phyloP scores from a whole-genome alignment of 2,797 vertebrate species.

The Knipowitschia caucasica region DNA sequence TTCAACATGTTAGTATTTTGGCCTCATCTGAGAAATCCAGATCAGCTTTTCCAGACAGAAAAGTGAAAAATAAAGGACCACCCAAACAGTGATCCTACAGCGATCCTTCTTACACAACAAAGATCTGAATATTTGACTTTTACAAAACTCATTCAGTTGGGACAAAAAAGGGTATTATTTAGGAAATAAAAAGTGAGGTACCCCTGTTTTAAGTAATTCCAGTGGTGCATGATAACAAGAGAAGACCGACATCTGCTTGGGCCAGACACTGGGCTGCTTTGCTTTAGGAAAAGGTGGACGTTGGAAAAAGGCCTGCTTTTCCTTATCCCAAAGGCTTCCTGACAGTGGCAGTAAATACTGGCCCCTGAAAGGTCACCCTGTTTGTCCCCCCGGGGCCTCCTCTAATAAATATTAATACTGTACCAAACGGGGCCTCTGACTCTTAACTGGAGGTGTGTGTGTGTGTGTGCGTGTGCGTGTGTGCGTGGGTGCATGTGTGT shows the following conservation, averaged over 20 bases:
- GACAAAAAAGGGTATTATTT: too few relatives aligned
- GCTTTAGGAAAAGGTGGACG: constrained; percentile 42
- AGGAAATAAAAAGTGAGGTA: neutral
- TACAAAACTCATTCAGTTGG: too few relatives aligned
- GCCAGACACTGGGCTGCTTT: constrained; percentile 53
- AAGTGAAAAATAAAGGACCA: too few relatives aligned
- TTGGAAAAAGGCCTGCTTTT: constrained; percentile 23
- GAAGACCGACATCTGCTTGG: constrained; percentile 46
- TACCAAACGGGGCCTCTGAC: constrained; percentile 42
- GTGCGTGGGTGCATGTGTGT: too few relatives aligned
- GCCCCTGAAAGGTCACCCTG: constrained; percentile 65
- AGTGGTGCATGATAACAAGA: constrained; percentile 7
- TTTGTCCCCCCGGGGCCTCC: constrained; percentile 56
- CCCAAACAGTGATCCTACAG: too few relatives aligned
- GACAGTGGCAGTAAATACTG: constrained; percentile 56
- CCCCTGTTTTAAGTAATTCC: neutral
- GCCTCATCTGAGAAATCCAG: too few relatives aligned
- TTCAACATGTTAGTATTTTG: too few relatives aligned
- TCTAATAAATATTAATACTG: constrained; percentile 69
- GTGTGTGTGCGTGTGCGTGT: too few relatives aligned
- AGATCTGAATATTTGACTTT: too few relatives aligned
- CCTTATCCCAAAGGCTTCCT: constrained; percentile 49
- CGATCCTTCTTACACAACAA: too few relatives aligned
- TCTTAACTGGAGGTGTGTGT: constrained; percentile 41
- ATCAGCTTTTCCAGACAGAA: too few relatives aligned